Conservation (phyloP, 2,113 vertebrate genomes). For the Cisticola juncidis region DNA sequence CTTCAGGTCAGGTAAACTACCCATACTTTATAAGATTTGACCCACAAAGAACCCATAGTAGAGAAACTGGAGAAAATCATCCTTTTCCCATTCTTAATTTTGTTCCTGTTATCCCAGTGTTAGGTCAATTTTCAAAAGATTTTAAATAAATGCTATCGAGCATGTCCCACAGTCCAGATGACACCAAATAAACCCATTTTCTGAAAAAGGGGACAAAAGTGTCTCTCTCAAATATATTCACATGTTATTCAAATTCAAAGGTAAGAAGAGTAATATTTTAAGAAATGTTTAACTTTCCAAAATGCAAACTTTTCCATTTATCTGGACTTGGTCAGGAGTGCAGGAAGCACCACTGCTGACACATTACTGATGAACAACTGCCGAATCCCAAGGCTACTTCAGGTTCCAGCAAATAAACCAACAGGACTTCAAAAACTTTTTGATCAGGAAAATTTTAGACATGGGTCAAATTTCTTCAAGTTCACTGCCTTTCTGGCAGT, state of each 20-base stretch:
- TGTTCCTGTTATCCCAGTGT: background rate
- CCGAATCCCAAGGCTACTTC: conserved; percentile 45
- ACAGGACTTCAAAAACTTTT: background rate
- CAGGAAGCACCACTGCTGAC: conserved; percentile 16
- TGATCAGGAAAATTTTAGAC: background rate
- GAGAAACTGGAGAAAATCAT: background rate
- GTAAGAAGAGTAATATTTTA: background rate
- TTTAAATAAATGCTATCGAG: background rate
- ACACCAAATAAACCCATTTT: background rate
- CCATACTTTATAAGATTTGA: background rate
- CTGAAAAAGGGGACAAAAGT: background rate
- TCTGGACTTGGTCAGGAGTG: background rate
- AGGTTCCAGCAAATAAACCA: conserved; percentile 41
- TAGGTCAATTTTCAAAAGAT: background rate
- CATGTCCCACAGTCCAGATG: background rate
- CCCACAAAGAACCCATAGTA: background rate
- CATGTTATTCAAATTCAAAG: background rate
- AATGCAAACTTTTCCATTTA: conserved; percentile 7
- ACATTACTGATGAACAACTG: background rate
- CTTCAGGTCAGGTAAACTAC: background rate
- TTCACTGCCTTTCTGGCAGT: background rate
- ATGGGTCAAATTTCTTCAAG: background rate
- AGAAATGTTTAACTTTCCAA: background rate
- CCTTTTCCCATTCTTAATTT: background rate
- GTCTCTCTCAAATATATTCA: background rate